Evolutionary conservation across 2,113 vertebrate genomes (phyloP).

Genomic region (Chroicocephalus ridibundus): DNA sequence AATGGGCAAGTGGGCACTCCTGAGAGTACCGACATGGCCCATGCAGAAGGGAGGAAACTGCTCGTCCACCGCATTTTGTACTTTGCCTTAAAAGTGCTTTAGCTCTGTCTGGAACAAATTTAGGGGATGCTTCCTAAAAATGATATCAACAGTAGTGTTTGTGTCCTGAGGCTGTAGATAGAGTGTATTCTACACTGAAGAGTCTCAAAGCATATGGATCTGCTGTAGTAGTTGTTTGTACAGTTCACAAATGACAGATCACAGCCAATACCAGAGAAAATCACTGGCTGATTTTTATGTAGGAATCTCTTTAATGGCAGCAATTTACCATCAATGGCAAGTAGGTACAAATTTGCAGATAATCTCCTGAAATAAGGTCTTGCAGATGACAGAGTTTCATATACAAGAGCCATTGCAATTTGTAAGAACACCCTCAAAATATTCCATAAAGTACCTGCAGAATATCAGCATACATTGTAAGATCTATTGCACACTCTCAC

Average conservation of each 20-base stretch:
- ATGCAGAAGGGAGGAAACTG: not conserved
- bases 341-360: constrained; percentile 17
- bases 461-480: constrained; percentile 11
- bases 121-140: not conserved
- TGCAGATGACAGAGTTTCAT: not conserved
- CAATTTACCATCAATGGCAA: constrained; percentile 6
- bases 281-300: not conserved
- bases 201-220: not conserved
- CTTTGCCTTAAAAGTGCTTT: not conserved
- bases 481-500: constrained; percentile 20
- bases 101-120: not conserved
- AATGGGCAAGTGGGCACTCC: not conserved
- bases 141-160: not conserved
- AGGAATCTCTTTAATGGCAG: not conserved
- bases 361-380: constrained; percentile 7
- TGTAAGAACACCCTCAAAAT: constrained; percentile 6
- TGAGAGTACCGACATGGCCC: not conserved
- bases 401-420: not conserved
- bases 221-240: not conserved
- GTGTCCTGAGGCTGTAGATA: not conserved
- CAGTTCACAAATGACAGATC: not conserved
- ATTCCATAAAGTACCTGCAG: not conserved
- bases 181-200: not conserved
- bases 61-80: not conserved
- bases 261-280: not conserved